Evolutionary conservation across 1,140 invertebrate genomes (phyloP).

Genomic region (Lepidostoma basale): DNA sequence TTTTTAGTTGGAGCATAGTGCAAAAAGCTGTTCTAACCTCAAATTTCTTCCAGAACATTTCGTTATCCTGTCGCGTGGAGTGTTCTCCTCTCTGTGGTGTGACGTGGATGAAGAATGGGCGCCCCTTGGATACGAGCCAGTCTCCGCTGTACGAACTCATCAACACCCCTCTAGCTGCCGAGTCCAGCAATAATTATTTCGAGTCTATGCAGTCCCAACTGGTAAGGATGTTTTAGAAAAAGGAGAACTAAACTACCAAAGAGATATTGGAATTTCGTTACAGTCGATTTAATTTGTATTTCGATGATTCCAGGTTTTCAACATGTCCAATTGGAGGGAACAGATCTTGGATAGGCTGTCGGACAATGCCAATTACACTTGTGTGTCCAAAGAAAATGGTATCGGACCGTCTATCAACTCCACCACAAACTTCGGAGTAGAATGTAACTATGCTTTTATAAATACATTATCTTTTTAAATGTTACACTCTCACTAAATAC

Average conservation of each 20-base stretch:
- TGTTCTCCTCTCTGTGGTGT: constrained; percentile 85
- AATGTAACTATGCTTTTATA: constrained; percentile 73
- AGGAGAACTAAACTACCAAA: background rate
- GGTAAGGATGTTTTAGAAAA: no score
- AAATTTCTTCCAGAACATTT: constrained; percentile 51
- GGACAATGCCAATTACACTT: constrained; percentile 85
- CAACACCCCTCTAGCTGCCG: constrained; percentile 67
- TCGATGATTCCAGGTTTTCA: constrained; percentile 64
- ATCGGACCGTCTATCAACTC: constrained; percentile 78
- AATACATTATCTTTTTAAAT: background rate
- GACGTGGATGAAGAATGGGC: constrained; percentile 77
- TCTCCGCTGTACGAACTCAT: constrained; percentile 72
- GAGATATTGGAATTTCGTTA: background rate
- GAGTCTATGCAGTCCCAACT: constrained; percentile 84
- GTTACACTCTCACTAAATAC: no score
- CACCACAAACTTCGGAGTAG: constrained; percentile 80
- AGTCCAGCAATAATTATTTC: constrained; percentile 79
- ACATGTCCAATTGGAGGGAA: constrained; percentile 82
- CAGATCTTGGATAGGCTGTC: constrained; percentile 73
- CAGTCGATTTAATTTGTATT: background rate
- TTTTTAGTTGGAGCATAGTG: no score
- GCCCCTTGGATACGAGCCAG: constrained; percentile 59
- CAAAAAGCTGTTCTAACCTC: no score
- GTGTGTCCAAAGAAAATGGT: constrained; percentile 74
- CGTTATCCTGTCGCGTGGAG: constrained; percentile 84